Evolutionary conservation across 2,888 invertebrate genomes (phyloP), one percentile per base, ranked within the genome.

Genomic region (Priapulus caudatus): DNA sequence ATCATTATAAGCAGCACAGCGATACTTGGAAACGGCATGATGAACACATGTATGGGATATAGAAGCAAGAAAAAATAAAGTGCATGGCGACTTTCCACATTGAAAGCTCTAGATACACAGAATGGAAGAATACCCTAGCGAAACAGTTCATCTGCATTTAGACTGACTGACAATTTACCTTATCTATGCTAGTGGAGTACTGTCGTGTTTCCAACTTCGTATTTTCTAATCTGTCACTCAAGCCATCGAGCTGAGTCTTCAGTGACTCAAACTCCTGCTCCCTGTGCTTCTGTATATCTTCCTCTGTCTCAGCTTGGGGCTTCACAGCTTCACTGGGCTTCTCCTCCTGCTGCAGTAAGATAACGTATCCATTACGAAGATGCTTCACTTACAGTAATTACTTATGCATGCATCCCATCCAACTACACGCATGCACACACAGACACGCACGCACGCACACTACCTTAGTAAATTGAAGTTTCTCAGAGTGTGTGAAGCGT

Each of bases 401-500:
- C 65, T 43, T 64, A 59, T 51, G 61, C 58, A 3, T 61, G 62
- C 51, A 64, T 63, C n/a, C n/a, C n/a, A n/a, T n/a, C n/a, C n/a
- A n/a, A n/a, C n/a, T n/a, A n/a, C n/a, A n/a, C n/a, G n/a, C n/a
- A n/a, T n/a, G n/a, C n/a, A n/a, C n/a, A n/a, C n/a, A n/a, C n/a
- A n/a, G n/a, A n/a, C n/a, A n/a, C n/a, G n/a, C n/a, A n/a, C n/a
- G n/a, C n/a, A n/a, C n/a, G n/a, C n/a, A n/a, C n/a, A n/a, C n/a
- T n/a, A 58, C 57, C 5, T 67, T 64, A 21, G 68, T 65, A 63
- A 68, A 70, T 48, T 70, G 66, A 2, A 71, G 61, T 57, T 70
- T 67, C 55, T 71, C 68, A n/a, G 67, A 63, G 53, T 70, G 69
- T 10, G 67, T 64, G 55, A 72, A 72, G 16, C 70, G 57, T 10